Conservation (phyloP, 2,113 vertebrate species). For the Acanthochromis polyacanthus region DNA sequence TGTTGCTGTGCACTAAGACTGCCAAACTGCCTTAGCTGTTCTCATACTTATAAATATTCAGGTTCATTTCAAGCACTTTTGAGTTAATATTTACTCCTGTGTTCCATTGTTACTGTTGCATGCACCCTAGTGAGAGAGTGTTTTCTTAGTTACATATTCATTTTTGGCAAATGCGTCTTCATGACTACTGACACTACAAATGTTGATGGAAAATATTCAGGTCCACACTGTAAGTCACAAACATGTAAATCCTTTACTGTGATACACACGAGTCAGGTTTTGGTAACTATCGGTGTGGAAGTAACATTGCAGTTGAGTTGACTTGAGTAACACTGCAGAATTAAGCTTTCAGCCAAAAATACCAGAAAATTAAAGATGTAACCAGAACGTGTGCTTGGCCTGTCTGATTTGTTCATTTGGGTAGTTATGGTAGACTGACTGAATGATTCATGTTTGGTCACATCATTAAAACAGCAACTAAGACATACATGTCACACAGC, state of each 20-base stretch:
- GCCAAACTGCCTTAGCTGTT: conserved; percentile 69
- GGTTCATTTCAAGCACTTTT: conserved; percentile 68
- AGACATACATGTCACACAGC: neutral
- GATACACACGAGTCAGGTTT: conserved; percentile 45
- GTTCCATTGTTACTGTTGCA: conserved; percentile 69
- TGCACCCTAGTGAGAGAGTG: conserved; percentile 61
- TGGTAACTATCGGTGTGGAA: conserved; percentile 37
- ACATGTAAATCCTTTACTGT: conserved; percentile 53
- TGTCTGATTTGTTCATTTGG: conserved; percentile 31
- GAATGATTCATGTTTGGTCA: neutral
- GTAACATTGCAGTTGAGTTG: neutral
- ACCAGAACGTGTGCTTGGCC: conserved; percentile 17
- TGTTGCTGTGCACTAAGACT: conserved; percentile 52
- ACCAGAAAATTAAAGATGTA: conserved; percentile 61
- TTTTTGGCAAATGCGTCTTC: conserved; percentile 25
- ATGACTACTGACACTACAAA: conserved; percentile 38
- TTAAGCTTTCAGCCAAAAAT: conserved; percentile 61
- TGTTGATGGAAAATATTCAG: conserved; percentile 56
- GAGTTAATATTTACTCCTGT: conserved; percentile 41
- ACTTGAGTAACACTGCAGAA: conserved; percentile 23
- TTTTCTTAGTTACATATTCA: conserved; percentile 40
- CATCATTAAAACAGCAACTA: conserved; percentile 1
- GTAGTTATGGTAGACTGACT: neutral
- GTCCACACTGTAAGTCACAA: conserved; percentile 36
- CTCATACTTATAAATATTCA: conserved; percentile 48